Evolutionary conservation across 2,888 invertebrate species (phyloP), one percentile per base, ranked within the genome.

Genomic region (Tenthredo amoena): DNA sequence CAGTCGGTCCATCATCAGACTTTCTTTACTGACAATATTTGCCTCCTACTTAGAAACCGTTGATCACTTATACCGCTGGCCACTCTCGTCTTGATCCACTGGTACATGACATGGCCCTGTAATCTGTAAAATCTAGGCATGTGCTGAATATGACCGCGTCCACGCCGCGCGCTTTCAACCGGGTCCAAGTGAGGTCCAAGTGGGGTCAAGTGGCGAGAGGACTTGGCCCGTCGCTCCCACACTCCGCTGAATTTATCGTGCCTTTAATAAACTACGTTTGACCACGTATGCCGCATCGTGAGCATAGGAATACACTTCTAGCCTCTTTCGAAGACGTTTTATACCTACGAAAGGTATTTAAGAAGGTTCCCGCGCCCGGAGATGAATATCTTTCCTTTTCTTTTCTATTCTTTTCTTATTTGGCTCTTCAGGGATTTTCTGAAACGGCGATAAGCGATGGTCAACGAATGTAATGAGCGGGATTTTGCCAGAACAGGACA

Each of bases 151-250:
- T 84, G 83, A 85, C 86, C 83, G 86, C 85, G 86, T 83, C 77
- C 86, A 87, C 86, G 84, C 77, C 85, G 81, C 81, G 68, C 83
- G 88, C 47, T 85, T 82, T 26, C 55, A 72, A 89, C 89, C 91
- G 90, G 91, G 89, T 91, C 91, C 92, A 91, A 92, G 91, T 91
- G 89, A 87, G 81, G 40, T 62, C 89, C 89, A 92, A 92, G 91
- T 91, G 92, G 89, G 92, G 91, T 92, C 92, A 92, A 92, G 91
- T 91, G 89, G 88, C 88, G 88, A 89, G 90, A 88, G 88, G 88
- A 90, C 88, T 89, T 85, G 89, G 89, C 87, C 88, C 87, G 84
- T 88, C 90, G 89, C 91, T 91, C 91, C 91, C 91, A 91, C 91
- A 91, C 91, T 91, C 89, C 86, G 87, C 89, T 88, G 89, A 91